Evolutionary conservation across 1,140 invertebrate genomes (phyloP).

Genomic region (Dendroctonus valens): DNA sequence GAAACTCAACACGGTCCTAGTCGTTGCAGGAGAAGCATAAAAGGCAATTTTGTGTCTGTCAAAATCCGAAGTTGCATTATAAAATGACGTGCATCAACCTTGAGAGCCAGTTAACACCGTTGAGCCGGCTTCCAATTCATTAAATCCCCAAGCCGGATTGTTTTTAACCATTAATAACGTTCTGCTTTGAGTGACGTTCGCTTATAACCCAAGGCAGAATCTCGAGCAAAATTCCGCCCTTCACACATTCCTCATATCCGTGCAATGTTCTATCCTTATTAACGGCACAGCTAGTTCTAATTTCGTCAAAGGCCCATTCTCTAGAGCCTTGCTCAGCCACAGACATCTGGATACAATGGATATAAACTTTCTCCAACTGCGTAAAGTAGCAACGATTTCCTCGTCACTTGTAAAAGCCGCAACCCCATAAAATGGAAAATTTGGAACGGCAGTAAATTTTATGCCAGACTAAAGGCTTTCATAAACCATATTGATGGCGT

Average conservation of each 20-base stretch:
- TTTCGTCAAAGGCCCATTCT: constrained; percentile 18
- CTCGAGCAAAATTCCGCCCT: no score
- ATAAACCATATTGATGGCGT: constrained; percentile 41
- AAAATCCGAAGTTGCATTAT: no score
- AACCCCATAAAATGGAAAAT: constrained; percentile 38
- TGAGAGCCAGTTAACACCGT: no score
- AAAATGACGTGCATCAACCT: no score
- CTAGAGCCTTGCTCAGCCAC: constrained; percentile 16
- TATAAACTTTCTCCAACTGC: constrained; percentile 21
- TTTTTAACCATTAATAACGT: background rate
- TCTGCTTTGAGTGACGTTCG: no score
- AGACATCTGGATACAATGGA: constrained; percentile 24
- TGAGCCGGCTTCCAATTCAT: background rate
- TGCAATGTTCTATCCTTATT: no score
- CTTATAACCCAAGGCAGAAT: no score
- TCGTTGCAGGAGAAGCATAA: no score
- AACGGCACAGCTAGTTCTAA: constrained; percentile 1
- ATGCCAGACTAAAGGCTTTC: constrained; percentile 24
- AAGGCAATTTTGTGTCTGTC: no score
- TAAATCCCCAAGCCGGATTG: background rate
- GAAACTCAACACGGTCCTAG: no score
- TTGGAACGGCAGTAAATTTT: constrained; percentile 28
- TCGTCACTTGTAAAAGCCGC: constrained; percentile 37
- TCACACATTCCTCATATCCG: no score
- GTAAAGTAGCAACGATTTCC: constrained; percentile 12